These are phyloP conservation scores for Cercopithecus mona DNA, from an alignment of 2,113 vertebrate genomes.

Conservation along the genomic window DNA sequence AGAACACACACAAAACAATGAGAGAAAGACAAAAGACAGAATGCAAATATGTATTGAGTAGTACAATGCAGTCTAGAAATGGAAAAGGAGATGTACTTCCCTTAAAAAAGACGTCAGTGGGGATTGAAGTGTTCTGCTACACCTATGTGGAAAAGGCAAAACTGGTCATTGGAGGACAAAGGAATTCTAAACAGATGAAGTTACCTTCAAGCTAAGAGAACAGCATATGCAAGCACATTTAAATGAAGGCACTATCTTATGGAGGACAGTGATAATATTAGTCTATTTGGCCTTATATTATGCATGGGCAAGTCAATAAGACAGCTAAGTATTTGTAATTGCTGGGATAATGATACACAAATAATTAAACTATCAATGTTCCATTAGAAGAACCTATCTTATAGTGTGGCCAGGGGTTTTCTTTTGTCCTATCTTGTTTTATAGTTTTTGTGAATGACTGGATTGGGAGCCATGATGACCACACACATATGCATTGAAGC, in stretches of 20 bases:
- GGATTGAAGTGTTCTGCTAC: background rate
- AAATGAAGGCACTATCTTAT: background rate
- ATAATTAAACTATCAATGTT: background rate
- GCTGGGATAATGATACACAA: background rate
- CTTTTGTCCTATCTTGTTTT: background rate
- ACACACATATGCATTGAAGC: background rate
- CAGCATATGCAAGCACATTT: background rate
- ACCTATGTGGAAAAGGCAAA: background rate
- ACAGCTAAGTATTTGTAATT: background rate
- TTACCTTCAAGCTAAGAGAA: background rate
- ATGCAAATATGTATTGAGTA: background rate
- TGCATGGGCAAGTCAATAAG: background rate
- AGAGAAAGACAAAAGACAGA: background rate
- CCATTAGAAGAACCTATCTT: background rate
- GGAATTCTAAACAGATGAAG: background rate
- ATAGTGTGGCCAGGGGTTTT: background rate
- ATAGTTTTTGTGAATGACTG: background rate
- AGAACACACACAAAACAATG: background rate
- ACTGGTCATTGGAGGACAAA: background rate
- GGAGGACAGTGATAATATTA: background rate
- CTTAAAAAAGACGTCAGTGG: background rate
- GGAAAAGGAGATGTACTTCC: background rate
- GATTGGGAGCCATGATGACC: background rate
- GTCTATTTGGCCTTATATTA: background rate
- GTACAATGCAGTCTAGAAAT: background rate